A percentile compares a stretch with the other conserved stretches of the same genome.
Evolutionary conservation across 2,797 vertebrate genomes (phyloP).

Genomic region (Anguilla obscura): DNA sequence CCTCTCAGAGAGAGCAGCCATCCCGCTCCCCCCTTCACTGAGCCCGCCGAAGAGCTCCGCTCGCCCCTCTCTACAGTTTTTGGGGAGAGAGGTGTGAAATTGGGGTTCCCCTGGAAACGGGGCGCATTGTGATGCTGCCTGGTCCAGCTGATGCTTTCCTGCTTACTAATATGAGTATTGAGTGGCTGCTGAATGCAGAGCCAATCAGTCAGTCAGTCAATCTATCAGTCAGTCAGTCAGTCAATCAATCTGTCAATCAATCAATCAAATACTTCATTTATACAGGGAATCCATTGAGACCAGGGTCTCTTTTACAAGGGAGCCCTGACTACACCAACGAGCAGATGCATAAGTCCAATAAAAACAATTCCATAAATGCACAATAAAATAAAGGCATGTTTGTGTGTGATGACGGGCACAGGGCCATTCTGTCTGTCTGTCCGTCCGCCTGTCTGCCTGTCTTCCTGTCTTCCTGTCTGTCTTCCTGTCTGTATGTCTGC

Average conservation of each 20-base stretch:
- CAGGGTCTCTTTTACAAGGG: too few species aligned
- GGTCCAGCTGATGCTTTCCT: not conserved
- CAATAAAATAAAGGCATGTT: not conserved
- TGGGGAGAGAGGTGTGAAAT: not conserved
- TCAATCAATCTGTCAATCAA: too few species aligned
- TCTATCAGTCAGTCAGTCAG: too few species aligned
- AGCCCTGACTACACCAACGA: too few species aligned
- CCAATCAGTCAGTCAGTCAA: too few species aligned
- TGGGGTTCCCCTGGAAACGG: not conserved
- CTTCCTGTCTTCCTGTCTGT: too few species aligned
- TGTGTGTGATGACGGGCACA: not conserved
- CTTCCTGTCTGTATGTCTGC: too few species aligned
- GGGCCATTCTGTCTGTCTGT: not conserved
- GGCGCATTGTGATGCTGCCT: not conserved
- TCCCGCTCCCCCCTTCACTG: constrained; percentile 41
- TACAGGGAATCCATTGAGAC: too few species aligned
- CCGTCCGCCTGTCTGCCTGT: not conserved
- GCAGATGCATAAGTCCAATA: too few species aligned
- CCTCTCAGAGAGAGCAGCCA: constrained; percentile 50
- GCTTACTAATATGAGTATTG: not conserved
- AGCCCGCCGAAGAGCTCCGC: not conserved
- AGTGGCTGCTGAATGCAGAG: not conserved
- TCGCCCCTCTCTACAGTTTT: not conserved
- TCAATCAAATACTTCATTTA: too few species aligned
- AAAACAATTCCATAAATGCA: too few species aligned